These are phyloP conservation scores for Luscinia megarhynchos DNA, from an alignment of 2,797 vertebrate species.

Conservation along the genomic window DNA sequence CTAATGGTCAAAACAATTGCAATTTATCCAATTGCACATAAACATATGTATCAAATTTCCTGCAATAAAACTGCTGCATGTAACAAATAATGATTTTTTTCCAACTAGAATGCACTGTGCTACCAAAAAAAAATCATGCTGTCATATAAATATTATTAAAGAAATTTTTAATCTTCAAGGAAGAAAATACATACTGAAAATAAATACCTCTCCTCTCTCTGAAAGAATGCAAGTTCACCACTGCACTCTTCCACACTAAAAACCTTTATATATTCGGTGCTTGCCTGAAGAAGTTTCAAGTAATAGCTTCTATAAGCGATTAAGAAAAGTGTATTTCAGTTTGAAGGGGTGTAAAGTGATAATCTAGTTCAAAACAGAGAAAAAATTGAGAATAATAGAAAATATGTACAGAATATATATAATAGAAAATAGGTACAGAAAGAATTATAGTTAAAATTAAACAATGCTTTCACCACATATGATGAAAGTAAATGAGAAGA, in stretches of 20 bases:
- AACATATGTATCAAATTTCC: neutral
- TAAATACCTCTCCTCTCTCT: neutral
- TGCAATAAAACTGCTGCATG: neutral
- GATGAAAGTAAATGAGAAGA: neutral
- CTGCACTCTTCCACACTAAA: neutral
- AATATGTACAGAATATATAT: too few relatives aligned
- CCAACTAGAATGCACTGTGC: neutral
- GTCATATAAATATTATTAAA: neutral
- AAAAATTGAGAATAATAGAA: neutral
- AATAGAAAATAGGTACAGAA: neutral
- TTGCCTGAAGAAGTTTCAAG: neutral
- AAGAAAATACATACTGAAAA: neutral
- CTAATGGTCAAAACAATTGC: neutral
- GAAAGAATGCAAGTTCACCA: neutral
- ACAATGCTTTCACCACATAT: neutral
- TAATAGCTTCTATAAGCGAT: neutral
- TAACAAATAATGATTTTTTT: neutral
- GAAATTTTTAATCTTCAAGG: neutral
- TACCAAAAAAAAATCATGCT: neutral
- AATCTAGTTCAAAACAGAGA: neutral
- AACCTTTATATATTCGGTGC: neutral
- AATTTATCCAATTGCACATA: neutral
- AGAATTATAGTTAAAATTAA: neutral
- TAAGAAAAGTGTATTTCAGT: neutral
- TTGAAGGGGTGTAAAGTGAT: neutral